These are phyloP conservation scores for Chromis chromis DNA, from an alignment of 2,797 vertebrate species.

Conservation along the genomic window DNA sequence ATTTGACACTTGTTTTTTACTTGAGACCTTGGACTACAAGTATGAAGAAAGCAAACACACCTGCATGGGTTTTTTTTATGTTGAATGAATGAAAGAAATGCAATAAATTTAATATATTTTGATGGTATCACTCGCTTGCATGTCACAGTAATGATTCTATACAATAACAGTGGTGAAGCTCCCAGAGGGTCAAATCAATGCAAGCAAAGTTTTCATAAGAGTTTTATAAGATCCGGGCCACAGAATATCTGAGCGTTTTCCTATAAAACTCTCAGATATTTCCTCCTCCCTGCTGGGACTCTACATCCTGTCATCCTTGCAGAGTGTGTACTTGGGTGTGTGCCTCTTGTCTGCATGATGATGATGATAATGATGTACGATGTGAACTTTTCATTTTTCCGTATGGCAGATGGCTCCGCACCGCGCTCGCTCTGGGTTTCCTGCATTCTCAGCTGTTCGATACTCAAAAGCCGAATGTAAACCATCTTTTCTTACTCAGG, in stretches of 20 bases:
- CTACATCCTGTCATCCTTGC: constrained; percentile 50
- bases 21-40: too few relatives aligned
- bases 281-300: constrained; percentile 42
- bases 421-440: constrained; percentile 43
- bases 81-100: too few relatives aligned
- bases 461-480: constrained; percentile 56
- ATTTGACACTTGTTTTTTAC: too few relatives aligned
- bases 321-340: constrained; percentile 23
- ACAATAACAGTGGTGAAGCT: not conserved
- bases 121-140: not conserved
- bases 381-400: constrained; percentile 60
- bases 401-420: constrained; percentile 52
- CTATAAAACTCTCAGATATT: constrained; percentile 32
- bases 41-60: too few relatives aligned
- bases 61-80: too few relatives aligned
- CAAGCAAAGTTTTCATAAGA: too few relatives aligned
- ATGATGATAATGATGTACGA: constrained; percentile 69
- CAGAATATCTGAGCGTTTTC: not conserved
- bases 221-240: constrained; percentile 17
- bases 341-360: constrained; percentile 34
- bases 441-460: constrained; percentile 79
- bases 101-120: too few relatives aligned
- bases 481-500: constrained; percentile 48
- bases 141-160: not conserved
- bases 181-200: too few relatives aligned